Conservation (phyloP, 2,113 vertebrate genomes). For the Potamarius usumacintae region DNA sequence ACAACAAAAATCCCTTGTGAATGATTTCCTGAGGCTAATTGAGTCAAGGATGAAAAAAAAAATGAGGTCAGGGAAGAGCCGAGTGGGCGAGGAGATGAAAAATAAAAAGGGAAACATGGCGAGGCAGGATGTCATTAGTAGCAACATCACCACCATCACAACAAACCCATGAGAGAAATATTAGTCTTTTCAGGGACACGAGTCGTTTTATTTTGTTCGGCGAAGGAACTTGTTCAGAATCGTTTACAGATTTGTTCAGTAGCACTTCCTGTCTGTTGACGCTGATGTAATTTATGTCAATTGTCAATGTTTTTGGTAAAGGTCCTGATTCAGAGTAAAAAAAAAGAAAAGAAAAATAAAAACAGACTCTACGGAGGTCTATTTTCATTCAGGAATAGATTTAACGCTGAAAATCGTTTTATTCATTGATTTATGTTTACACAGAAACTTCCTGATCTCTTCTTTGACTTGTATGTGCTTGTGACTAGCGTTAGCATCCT, state of each 20-base stretch:
- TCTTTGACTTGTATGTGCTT: not conserved
- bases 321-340: too few species aligned
- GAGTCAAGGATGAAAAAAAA: slow-evolving; percentile 9
- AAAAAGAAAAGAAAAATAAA: not conserved
- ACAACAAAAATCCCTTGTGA: slow-evolving; percentile 22
- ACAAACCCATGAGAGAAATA: not conserved
- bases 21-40: slow-evolving; percentile 34
- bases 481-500: not conserved
- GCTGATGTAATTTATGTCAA: not conserved
- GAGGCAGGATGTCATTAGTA: not conserved
- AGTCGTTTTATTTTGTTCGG: not conserved
- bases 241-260: too few species aligned
- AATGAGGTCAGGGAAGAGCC: slow-evolving; percentile 10
- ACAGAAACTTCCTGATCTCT: too few species aligned
- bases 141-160: not conserved
- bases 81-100: slow-evolving; percentile 15
- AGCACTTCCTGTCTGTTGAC: not conserved
- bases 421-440: too few species aligned
- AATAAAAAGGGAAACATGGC: not conserved
- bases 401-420: too few species aligned
- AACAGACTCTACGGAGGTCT: not conserved
- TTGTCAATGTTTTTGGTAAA: not conserved
- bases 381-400: not conserved
- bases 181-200: not conserved
- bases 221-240: too few species aligned